Evolutionary conservation across 2,888 invertebrate species (phyloP).

Genomic region (Rhagonycha fulva): DNA sequence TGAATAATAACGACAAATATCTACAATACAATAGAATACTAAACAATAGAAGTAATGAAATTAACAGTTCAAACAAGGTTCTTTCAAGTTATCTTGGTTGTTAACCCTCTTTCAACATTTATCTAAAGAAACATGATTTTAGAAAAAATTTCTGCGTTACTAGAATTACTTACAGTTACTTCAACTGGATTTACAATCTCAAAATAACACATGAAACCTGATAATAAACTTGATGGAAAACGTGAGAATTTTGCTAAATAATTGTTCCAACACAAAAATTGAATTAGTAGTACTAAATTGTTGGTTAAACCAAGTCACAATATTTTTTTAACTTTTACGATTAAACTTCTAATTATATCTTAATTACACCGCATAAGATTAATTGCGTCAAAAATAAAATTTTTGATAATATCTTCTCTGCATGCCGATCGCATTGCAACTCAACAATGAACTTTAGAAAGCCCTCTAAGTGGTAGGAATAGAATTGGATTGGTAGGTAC

Average conservation of each 20-base stretch:
- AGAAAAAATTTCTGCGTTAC: background rate
- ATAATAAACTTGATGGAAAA: constrained; percentile 17
- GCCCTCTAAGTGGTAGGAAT: background rate
- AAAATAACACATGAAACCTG: constrained; percentile 6
- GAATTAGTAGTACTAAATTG: background rate
- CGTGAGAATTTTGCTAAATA: constrained; percentile 19
- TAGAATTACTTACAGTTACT: constrained; percentile 10
- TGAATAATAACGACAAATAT: background rate
- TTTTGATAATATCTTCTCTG: background rate
- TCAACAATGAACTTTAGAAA: background rate
- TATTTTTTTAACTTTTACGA: background rate
- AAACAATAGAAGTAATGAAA: background rate
- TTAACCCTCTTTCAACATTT: background rate
- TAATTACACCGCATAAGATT: background rate
- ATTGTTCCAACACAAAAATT: background rate
- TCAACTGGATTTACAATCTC: constrained; percentile 10
- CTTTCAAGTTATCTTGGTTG: background rate
- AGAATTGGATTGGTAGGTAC: background rate
- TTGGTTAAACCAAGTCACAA: too few species aligned
- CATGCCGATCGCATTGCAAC: background rate
- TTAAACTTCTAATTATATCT: background rate
- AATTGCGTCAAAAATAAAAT: background rate
- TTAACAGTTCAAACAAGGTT: background rate
- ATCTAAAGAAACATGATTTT: background rate
- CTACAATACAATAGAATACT: background rate